phyloP scores from a whole-genome alignment of 2,888 invertebrate species.

The Trissolcus brochymenae region DNA sequence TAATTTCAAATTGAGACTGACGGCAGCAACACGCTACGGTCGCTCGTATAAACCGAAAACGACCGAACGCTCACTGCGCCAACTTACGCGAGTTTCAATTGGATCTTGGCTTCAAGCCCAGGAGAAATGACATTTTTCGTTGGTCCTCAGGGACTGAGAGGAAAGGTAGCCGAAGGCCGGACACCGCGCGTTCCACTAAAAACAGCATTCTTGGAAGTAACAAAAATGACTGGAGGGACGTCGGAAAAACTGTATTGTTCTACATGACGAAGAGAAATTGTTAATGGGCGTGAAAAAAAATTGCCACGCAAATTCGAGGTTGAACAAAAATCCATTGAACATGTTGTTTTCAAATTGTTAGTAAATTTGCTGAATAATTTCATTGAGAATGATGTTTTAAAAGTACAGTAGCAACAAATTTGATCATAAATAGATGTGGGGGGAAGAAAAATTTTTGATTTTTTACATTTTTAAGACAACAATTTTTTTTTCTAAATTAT shows the following conservation, averaged over 20 bases:
- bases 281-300: too few relatives aligned
- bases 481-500: background rate
- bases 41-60: conserved; percentile 29
- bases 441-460: too few relatives aligned
- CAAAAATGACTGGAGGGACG: conserved; percentile 2
- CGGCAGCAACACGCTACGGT: conserved; percentile 10
- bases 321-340: too few relatives aligned
- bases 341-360: too few relatives aligned
- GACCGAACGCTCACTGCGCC: conserved; percentile 26
- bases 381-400: too few relatives aligned
- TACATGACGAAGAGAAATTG: too few relatives aligned
- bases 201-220: conserved; percentile 6
- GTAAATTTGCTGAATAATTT: background rate
- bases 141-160: conserved; percentile 5
- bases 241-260: background rate
- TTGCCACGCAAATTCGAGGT: too few relatives aligned
- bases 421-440: too few relatives aligned
- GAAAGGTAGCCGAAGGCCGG: conserved; percentile 27
- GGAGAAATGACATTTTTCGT: conserved; percentile 1
- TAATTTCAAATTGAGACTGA: conserved; percentile 42
- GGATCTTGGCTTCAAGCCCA: conserved; percentile 8
- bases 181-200: conserved; percentile 17
- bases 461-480: too few relatives aligned
- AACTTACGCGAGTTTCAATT: conserved; percentile 18
- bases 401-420: too few relatives aligned